phyloP scores from a whole-genome alignment of 2,888 invertebrate genomes.

The Myathropa florea region DNA sequence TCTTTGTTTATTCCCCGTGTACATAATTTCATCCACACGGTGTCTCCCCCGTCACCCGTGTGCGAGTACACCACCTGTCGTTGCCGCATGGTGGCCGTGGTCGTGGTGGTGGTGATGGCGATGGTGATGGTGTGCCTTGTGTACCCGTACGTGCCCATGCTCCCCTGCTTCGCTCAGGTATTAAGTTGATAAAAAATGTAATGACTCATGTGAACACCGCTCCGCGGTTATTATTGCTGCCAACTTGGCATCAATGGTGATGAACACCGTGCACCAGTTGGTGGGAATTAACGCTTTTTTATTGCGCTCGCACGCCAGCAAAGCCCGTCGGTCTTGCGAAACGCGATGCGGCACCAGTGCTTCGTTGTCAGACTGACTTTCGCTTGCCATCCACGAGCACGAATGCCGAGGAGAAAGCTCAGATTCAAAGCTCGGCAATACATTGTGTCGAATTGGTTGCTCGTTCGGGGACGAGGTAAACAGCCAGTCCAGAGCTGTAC shows the following conservation, averaged over 20 bases:
- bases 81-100: neutral
- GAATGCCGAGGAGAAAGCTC: constrained; percentile 33
- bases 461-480: neutral
- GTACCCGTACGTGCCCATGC: constrained; percentile 21
- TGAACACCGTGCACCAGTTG: constrained; percentile 40
- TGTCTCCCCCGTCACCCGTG: neutral
- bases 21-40: constrained; percentile 41
- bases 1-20: constrained; percentile 40
- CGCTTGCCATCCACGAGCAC: too few relatives aligned
- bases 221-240: constrained; percentile 31
- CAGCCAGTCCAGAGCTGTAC: too few relatives aligned
- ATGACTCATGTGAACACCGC: constrained; percentile 35
- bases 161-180: constrained; percentile 50
- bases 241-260: constrained; percentile 54
- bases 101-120: constrained; percentile 6
- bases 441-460: neutral
- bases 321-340: too few relatives aligned
- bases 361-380: neutral
- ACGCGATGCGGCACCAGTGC: constrained; percentile 30
- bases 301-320: neutral
- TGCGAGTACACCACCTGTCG: neutral
- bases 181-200: constrained; percentile 54
- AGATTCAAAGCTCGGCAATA: constrained; percentile 26
- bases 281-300: constrained; percentile 20
- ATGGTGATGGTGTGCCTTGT: constrained; percentile 8